Evolutionary conservation across 2,888 invertebrate genomes (phyloP).

Genomic region (Cantharis lateralis): DNA sequence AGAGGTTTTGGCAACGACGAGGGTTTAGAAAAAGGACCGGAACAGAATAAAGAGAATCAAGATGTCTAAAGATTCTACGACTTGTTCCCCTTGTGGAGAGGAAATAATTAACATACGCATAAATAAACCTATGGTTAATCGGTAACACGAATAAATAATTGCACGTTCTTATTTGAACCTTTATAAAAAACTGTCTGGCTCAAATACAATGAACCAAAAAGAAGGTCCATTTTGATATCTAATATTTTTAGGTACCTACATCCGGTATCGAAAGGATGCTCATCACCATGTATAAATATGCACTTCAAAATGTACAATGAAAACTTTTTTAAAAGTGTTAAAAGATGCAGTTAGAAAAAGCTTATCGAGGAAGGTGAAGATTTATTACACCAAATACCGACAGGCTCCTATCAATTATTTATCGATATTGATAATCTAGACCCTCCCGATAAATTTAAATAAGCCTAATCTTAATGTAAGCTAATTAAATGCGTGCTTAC

Average conservation of each 20-base stretch:
- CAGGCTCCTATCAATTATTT: neutral
- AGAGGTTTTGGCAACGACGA: slow-evolving; percentile 19
- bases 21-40: slow-evolving; percentile 35
- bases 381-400: neutral
- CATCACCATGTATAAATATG: neutral
- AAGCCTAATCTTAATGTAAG: neutral
- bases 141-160: slow-evolving; percentile 32
- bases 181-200: slow-evolving; percentile 30
- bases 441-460: neutral
- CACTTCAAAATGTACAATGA: neutral
- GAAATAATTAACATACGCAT: slow-evolving; percentile 35
- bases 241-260: slow-evolving; percentile 14
- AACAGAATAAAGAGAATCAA: slow-evolving; percentile 32
- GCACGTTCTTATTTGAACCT: slow-evolving; percentile 27
- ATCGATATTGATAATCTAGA: neutral
- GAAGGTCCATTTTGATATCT: slow-evolving; percentile 26
- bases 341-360: neutral
- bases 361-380: neutral
- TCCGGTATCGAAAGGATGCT: slow-evolving; percentile 21
- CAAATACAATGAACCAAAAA: slow-evolving; percentile 10
- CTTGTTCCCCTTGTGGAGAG: slow-evolving; percentile 19
- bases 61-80: slow-evolving; percentile 32
- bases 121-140: slow-evolving; percentile 34
- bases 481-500: neutral
- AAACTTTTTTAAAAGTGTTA: neutral